A percentile compares a stretch with the other conserved stretches of the same genome.
Evolutionary conservation across 2,888 invertebrate genomes (phyloP).

Genomic region (Acholoe squamosa): DNA sequence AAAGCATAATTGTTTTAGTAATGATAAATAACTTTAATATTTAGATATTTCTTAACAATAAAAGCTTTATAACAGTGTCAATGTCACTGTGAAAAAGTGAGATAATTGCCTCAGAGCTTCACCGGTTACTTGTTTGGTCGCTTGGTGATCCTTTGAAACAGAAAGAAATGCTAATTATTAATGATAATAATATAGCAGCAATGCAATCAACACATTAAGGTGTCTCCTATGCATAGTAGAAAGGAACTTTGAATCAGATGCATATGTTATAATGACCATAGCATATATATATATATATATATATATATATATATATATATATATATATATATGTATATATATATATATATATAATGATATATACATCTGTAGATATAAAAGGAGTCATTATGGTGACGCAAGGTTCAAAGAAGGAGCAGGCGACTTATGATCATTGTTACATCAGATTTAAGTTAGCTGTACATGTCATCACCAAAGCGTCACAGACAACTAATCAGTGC

Average conservation of each 20-base stretch:
- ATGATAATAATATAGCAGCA: conserved; percentile 21
- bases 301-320: too few species aligned
- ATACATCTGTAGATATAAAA: too few species aligned
- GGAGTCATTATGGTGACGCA: too few species aligned
- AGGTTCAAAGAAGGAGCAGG: background rate
- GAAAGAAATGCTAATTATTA: conserved; percentile 11
- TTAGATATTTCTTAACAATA: background rate
- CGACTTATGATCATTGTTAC: conserved; percentile 7
- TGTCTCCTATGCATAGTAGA: background rate
- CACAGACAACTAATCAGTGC: background rate
- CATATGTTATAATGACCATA: background rate
- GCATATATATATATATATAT: too few species aligned
- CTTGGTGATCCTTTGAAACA: conserved; percentile 15
- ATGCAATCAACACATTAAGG: background rate
- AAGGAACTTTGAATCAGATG: background rate
- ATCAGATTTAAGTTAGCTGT: background rate
- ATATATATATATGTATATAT: too few species aligned
- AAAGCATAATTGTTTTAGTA: background rate
- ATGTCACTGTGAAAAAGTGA: background rate
- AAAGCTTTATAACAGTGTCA: background rate
- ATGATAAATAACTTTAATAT: too few species aligned
- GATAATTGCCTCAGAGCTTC: background rate
- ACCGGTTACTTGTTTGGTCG: conserved; percentile 7
- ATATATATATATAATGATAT: too few species aligned
- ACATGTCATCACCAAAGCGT: conserved; percentile 6